These are phyloP conservation scores for Apamea crenata DNA, from an alignment of 2,888 invertebrate species.

Conservation along the genomic window DNA sequence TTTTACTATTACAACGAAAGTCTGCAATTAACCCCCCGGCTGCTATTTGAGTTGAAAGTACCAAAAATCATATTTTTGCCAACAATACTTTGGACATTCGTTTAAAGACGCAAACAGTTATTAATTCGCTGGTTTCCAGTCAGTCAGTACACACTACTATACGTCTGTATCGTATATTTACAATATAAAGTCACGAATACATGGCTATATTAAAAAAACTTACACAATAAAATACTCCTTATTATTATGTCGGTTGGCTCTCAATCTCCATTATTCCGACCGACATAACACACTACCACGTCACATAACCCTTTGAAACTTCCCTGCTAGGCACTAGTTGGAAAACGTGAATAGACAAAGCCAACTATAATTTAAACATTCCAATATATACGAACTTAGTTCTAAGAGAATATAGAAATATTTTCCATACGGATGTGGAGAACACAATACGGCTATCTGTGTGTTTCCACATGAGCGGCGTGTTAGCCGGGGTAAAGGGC, in stretches of 20 bases:
- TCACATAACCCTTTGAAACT: conserved; percentile 17
- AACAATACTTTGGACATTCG: no score
- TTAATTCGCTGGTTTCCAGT: no score
- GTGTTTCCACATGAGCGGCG: conserved; percentile 50
- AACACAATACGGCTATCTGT: conserved; percentile 48
- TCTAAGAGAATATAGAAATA: conserved; percentile 35
- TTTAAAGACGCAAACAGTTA: no score
- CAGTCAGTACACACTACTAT: no score
- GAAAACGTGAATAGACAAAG: conserved; percentile 6
- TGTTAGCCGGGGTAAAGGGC: conserved; percentile 45
- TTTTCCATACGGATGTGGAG: conserved; percentile 40
- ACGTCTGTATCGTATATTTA: no score
- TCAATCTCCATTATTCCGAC: background rate
- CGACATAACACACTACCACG: background rate
- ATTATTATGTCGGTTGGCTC: background rate
- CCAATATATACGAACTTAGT: conserved; percentile 30
- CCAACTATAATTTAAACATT: conserved; percentile 42
- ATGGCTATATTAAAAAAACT: no score
- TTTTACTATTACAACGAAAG: no score
- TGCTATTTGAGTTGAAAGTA: no score
- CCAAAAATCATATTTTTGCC: no score
- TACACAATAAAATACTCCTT: background rate
- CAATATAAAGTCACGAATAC: background rate
- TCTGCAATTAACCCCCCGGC: no score
- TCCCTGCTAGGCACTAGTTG: background rate